Evolutionary conservation across 2,888 invertebrate species (phyloP).

Genomic region (Xanthia togata): DNA sequence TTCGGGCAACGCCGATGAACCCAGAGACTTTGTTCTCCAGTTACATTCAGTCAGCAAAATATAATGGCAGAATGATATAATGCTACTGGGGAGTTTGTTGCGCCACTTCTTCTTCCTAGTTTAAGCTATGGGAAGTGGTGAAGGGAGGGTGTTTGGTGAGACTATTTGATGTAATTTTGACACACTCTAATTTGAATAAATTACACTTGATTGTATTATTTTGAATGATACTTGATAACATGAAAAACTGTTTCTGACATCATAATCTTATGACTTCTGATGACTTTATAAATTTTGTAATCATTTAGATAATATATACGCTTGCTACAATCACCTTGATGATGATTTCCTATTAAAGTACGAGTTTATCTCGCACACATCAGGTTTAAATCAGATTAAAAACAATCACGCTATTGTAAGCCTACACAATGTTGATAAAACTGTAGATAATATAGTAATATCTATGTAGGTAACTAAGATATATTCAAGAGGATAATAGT

Average conservation of each 20-base stretch:
- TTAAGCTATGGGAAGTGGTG: too few relatives aligned
- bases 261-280: background rate
- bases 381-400: conserved; percentile 57
- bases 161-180: too few relatives aligned
- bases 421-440: conserved; percentile 52
- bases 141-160: too few relatives aligned
- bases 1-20: conserved; percentile 56
- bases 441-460: conserved; percentile 48
- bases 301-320: conserved; percentile 25
- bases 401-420: conserved; percentile 59
- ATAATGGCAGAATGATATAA: background rate
- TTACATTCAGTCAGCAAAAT: background rate
- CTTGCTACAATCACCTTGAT: conserved; percentile 30
- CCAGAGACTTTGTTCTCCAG: conserved; percentile 28
- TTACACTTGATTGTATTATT: too few relatives aligned
- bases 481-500: conserved; percentile 42
- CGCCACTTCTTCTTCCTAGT: too few relatives aligned
- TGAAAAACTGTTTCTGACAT: conserved; percentile 9
- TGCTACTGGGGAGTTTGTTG: too few relatives aligned
- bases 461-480: conserved; percentile 48
- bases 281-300: conserved; percentile 24
- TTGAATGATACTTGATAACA: background rate
- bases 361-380: conserved; percentile 44
- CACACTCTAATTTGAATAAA: too few relatives aligned
- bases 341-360: conserved; percentile 40